Base-by-base conservation (phyloP, 2,113 vertebrate genomes). In the Lophius piscatorius region DNA sequence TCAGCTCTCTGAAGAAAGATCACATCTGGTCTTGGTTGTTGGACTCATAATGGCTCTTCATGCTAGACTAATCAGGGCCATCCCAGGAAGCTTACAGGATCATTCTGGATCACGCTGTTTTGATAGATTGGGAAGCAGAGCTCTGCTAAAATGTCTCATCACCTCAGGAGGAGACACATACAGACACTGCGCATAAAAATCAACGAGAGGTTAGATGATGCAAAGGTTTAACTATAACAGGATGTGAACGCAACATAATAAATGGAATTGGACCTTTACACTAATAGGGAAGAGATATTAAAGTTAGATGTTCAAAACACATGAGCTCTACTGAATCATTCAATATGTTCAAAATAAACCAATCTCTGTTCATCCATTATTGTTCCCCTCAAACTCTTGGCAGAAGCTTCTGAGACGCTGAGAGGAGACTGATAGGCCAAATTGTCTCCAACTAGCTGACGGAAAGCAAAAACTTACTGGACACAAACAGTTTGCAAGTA, bases 1-100 rank as follows among this genome's bases (percentile, higher is more conserved):
- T 67, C 40, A 21, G 48, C 21, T 28, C 44, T 35, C 63, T 47
- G 34, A 76, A 77, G 68, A 67, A 63, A 68, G 46, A 51, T 10
- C 67, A 80, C 86, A 89, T 86, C 81, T 85, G 80, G 62, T 67
- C 56, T 39, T 73, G 69, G 80, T 68, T 86, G 74, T 84, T 62
- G 65, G 36, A 64, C 50, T 83, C 71, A 70, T 80, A 81, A 86
- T 82, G 76, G 76, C 69, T 81, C 65, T 63, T 78, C 72, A 78
- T 80, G 83, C 78, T 80, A 71, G 74, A 54, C 65, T 82, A 81
- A 90, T 84, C 74, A 67, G 55, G 44, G 56, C 51, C 77, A 69
- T 76, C 73, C 71, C 51, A 55, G 70, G 31, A 45, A 65, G 62
- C 69, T 76, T 73, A 57, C 17, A 5, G 68, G 80, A 80, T 86